Percentiles rank a stretch among this genome's conserved stretches.
These are phyloP conservation scores for Sphecodes monilicornis DNA, from an alignment of 2,888 invertebrate species.

Conservation along the genomic window DNA sequence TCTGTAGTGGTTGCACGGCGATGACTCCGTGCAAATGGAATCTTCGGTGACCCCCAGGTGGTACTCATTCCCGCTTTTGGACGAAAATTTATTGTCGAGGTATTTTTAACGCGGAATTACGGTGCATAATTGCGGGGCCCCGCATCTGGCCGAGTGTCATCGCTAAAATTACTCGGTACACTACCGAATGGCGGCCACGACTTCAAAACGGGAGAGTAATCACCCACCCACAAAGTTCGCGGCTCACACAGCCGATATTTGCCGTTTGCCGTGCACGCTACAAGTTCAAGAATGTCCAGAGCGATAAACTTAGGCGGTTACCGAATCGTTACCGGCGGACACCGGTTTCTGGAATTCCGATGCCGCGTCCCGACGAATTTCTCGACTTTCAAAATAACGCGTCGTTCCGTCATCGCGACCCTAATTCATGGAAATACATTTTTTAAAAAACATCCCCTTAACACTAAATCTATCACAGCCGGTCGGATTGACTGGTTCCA, in stretches of 20 bases:
- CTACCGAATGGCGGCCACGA: slow-evolving; percentile 49
- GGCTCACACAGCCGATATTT: slow-evolving; percentile 47
- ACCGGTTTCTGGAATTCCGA: slow-evolving; percentile 49
- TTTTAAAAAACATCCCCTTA: background rate
- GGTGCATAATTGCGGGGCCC: slow-evolving; percentile 36
- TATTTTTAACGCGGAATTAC: slow-evolving; percentile 39
- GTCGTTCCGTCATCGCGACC: background rate
- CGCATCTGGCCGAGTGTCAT: slow-evolving; percentile 57
- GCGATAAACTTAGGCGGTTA: slow-evolving; percentile 70
- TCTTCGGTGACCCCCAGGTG: slow-evolving; percentile 10
- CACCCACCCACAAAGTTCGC: slow-evolving; percentile 63
- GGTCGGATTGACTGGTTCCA: too few relatives aligned
- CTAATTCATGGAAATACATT: background rate
- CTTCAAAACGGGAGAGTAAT: slow-evolving; percentile 61
- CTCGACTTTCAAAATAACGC: background rate
- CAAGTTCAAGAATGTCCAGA: slow-evolving; percentile 60
- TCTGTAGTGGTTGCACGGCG: background rate
- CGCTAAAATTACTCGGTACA: slow-evolving; percentile 76
- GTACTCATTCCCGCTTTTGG: slow-evolving; percentile 7
- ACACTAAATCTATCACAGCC: too few relatives aligned
- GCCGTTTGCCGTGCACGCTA: slow-evolving; percentile 12
- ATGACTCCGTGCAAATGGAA: background rate
- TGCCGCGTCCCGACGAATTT: background rate
- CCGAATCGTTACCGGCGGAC: slow-evolving; percentile 60
- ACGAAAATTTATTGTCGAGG: slow-evolving; percentile 30